phyloP scores from a whole-genome alignment of 1,140 invertebrate species.

The Littorina saxatilis region DNA sequence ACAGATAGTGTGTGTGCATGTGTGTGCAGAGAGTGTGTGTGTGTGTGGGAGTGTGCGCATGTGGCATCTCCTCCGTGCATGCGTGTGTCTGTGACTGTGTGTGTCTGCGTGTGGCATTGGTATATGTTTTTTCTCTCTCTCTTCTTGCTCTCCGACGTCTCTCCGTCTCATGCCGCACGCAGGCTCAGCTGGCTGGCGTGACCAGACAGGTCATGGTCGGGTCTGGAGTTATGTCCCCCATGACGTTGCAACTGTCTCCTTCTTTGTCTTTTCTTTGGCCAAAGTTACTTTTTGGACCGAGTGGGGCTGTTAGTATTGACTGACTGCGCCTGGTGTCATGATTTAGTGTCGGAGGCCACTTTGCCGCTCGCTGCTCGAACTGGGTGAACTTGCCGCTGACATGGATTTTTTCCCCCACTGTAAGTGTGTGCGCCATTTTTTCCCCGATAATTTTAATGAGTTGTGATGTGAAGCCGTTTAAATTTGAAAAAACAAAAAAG shows the following conservation, averaged over 20 bases:
- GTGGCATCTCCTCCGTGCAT: too few relatives aligned
- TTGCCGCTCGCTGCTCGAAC: not conserved
- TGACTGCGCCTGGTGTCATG: too few relatives aligned
- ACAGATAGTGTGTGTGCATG: not conserved
- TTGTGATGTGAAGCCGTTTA: constrained; percentile 30
- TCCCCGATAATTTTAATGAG: constrained; percentile 28
- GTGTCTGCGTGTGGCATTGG: not conserved
- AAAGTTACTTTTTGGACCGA: constrained; percentile 21
- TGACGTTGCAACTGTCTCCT: constrained; percentile 6
- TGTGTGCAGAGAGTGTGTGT: not conserved
- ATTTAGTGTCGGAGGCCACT: not conserved
- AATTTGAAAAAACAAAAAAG: constrained; percentile 6
- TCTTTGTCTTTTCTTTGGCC: constrained; percentile 24
- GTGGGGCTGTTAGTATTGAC: constrained; percentile 11
- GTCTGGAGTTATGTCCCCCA: constrained; percentile 28
- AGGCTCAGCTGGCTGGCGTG: constrained; percentile 24
- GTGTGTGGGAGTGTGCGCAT: not conserved
- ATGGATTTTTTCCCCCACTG: constrained; percentile 31
- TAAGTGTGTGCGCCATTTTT: constrained; percentile 27
- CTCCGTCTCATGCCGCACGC: not conserved
- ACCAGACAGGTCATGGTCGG: constrained; percentile 28
- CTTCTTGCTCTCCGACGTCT: constrained; percentile 18
- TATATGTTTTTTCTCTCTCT: not conserved
- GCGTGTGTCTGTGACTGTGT: not conserved
- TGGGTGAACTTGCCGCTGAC: constrained; percentile 9